Conservation (phyloP, 2,888 invertebrate genomes). For the Campoletis raptor region DNA sequence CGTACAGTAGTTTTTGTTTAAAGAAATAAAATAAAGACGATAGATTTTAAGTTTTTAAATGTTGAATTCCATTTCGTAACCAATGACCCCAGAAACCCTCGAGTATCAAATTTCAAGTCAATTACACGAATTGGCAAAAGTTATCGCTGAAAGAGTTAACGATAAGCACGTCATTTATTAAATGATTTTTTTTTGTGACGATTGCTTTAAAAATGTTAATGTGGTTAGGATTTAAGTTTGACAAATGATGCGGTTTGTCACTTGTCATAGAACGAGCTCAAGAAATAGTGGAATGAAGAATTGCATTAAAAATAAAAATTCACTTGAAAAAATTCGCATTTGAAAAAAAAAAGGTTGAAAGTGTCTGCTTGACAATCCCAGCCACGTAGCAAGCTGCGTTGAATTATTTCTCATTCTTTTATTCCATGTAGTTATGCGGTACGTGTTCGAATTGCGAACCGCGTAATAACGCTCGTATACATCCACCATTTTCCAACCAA, state of each 20-base stretch:
- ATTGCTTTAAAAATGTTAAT: not conserved
- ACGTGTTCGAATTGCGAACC: slow-evolving; percentile 54
- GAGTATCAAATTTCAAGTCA: too few relatives aligned
- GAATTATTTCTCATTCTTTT: slow-evolving; percentile 66
- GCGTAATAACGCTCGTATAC: slow-evolving; percentile 58
- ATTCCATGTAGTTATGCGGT: slow-evolving; percentile 44
- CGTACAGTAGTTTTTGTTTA: too few relatives aligned
- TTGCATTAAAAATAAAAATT: slow-evolving; percentile 9
- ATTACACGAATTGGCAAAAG: too few relatives aligned
- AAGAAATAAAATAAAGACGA: too few relatives aligned
- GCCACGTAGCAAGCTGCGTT: slow-evolving; percentile 59
- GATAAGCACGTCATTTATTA: too few relatives aligned
- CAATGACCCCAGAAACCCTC: too few relatives aligned
- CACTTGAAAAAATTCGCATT: slow-evolving; percentile 17
- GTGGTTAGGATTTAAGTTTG: not conserved
- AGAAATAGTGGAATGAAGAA: not conserved
- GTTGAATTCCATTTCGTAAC: too few relatives aligned
- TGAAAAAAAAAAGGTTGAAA: slow-evolving; percentile 19
- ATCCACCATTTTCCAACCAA: slow-evolving; percentile 36
- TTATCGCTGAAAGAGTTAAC: too few relatives aligned
- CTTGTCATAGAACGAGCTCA: not conserved
- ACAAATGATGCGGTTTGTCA: not conserved
- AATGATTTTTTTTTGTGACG: not conserved
- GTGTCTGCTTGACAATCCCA: slow-evolving; percentile 58
- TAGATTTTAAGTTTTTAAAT: too few relatives aligned